Conservation (phyloP, 1,140 invertebrate genomes). For the Cecropterus lyciades region DNA sequence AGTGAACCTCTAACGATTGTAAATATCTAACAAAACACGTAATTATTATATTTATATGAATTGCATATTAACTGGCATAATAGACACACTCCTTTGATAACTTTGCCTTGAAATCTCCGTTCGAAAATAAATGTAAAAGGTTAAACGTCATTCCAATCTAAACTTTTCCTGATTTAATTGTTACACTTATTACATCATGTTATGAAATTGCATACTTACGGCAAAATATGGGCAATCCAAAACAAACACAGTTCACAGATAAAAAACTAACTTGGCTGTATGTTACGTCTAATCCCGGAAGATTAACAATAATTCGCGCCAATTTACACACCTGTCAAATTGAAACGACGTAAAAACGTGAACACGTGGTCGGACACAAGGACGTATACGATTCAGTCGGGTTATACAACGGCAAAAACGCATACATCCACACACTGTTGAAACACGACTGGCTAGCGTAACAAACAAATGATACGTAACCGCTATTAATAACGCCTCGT, state of each 20-base stretch:
- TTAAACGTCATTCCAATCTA: background rate
- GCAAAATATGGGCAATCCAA: background rate
- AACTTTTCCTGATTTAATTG: background rate
- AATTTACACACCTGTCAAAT: background rate
- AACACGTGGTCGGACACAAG: too few relatives aligned
- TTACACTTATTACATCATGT: background rate
- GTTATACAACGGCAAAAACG: too few relatives aligned
- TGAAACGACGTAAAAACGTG: background rate
- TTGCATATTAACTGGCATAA: background rate
- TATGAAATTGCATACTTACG: background rate
- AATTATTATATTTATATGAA: background rate
- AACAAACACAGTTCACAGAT: background rate
- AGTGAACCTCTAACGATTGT: background rate
- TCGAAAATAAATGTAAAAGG: background rate
- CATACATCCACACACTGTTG: too few relatives aligned
- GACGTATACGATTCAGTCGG: too few relatives aligned
- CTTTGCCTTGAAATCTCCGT: background rate
- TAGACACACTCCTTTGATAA: background rate
- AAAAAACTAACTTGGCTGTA: background rate
- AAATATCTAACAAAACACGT: background rate
- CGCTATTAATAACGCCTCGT: too few relatives aligned
- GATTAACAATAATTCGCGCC: background rate
- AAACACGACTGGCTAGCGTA: too few relatives aligned
- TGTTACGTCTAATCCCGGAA: background rate
- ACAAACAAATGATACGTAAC: too few relatives aligned